Evolutionary conservation across 2,888 invertebrate species (phyloP), one percentile per base, ranked within the genome.

Genomic region (Sympetrum striolatum): DNA sequence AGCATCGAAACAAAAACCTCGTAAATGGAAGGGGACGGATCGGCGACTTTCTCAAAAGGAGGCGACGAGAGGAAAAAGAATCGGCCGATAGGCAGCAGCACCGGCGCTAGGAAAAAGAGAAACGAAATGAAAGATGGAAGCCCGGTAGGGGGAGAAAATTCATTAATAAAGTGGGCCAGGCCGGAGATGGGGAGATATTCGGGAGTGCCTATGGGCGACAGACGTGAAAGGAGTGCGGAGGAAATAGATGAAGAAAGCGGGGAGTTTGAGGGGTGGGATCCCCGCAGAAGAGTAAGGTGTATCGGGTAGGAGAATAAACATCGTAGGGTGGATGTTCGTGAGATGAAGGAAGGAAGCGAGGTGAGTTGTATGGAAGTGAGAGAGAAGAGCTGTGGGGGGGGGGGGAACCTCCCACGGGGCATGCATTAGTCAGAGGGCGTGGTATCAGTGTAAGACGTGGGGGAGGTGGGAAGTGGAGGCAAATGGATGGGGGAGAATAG

Each of bases 381-480:
- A 37, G 14, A 48, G 48, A 48, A 39, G 39, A n/a, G 81, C 37
- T 39, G 81, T 12, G 81, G 18, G 39, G n/a, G 81, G 44, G 81
- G 48, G 48, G 12, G 10, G 82, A 31, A 31, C 53, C 53, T 53
- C 82, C 53, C 53, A 53, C 82, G 53, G 53, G 53, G 48, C 82
- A 18, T 82, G 53, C 82, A 86, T 86, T 86, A 60, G 82, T 86
- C 86, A 86, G 60, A 73, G 73, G 73, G 73, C 73, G 73, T 73
- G 73, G 73, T 31, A 73, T 25, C 25, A 73, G 73, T 12, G n/a
- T n/a, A 31, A 73, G 73, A 31, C 5, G 35, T 14, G 35, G 37
- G 82, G n/a, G 81, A 15, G 81, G 81, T 44, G 10, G 25, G 35
- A 31, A 53, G 22, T 8, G 15, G 53, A 22, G 58, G 25, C 15